Evolutionary conservation across 2,797 vertebrate genomes (phyloP).

Genomic region (Thaleichthys pacificus): DNA sequence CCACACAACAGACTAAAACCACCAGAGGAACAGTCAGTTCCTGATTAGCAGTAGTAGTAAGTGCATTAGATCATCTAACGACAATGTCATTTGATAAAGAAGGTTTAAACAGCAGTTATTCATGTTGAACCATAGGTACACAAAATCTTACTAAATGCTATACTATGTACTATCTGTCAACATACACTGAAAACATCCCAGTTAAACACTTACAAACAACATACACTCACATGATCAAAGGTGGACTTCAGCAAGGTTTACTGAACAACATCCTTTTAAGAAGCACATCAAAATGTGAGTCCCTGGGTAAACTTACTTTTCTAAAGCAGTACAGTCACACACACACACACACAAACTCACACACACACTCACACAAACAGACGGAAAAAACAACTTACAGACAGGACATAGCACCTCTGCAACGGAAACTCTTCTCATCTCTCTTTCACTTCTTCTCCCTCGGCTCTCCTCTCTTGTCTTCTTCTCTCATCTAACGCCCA

Average conservation of each 20-base stretch:
- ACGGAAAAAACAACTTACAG: constrained; percentile 18
- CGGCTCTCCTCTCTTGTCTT: neutral
- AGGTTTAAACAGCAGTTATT: neutral
- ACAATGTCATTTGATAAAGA: neutral
- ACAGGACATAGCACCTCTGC: constrained; percentile 51
- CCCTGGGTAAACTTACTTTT: neutral
- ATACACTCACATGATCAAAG: too few species aligned
- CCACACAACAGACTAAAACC: neutral
- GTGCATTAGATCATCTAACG: neutral
- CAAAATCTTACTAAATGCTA: neutral
- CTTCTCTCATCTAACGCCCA: neutral
- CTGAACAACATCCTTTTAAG: too few species aligned
- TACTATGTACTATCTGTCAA: too few species aligned
- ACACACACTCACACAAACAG: constrained; percentile 6
- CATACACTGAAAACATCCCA: too few species aligned
- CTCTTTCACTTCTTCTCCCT: neutral
- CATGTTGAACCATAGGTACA: neutral
- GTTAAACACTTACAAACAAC: too few species aligned
- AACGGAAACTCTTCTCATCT: constrained; percentile 43
- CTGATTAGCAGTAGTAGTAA: neutral
- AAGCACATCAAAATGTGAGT: neutral
- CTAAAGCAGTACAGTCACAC: neutral
- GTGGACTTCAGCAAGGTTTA: too few species aligned
- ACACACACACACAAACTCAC: constrained; percentile 8
- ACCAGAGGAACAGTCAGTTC: neutral